A percentile compares a stretch with the other conserved stretches of the same genome.
phyloP scores from a whole-genome alignment of 2,113 vertebrate species.

The Ophthalmolycus amberensis region DNA sequence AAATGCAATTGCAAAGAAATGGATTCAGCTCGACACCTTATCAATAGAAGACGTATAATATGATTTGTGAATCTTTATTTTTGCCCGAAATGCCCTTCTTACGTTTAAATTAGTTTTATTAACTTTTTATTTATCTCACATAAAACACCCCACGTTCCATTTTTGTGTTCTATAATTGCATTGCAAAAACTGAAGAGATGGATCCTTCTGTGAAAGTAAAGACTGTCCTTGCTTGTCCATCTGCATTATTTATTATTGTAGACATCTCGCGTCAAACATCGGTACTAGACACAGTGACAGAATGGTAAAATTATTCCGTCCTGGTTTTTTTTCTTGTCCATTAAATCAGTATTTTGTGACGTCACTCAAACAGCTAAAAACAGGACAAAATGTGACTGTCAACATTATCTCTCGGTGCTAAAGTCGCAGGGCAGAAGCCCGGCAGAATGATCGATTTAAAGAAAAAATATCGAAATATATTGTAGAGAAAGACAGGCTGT shows the following conservation, averaged over 20 bases:
- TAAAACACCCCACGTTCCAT: no score
- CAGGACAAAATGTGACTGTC: constrained; percentile 15
- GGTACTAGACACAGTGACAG: neutral
- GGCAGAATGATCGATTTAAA: neutral
- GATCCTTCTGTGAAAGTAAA: no score
- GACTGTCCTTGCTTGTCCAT: neutral
- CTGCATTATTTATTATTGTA: constrained; percentile 29
- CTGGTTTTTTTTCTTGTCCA: neutral
- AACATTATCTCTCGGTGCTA: neutral
- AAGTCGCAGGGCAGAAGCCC: neutral
- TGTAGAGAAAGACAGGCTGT: constrained; percentile 10
- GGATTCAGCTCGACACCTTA: no score
- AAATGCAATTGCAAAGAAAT: no score
- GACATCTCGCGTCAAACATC: neutral
- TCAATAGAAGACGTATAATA: no score
- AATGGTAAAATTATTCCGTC: neutral
- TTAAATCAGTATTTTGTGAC: neutral
- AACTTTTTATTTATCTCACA: no score
- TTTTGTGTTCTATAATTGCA: no score
- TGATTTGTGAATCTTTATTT: no score
- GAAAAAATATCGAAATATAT: neutral
- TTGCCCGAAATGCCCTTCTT: no score
- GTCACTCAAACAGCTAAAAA: constrained; percentile 5
- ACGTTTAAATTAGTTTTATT: no score
- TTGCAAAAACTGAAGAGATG: no score